Evolutionary conservation across 1,140 invertebrate species (phyloP).

Genomic region (Holotrichia oblita): DNA sequence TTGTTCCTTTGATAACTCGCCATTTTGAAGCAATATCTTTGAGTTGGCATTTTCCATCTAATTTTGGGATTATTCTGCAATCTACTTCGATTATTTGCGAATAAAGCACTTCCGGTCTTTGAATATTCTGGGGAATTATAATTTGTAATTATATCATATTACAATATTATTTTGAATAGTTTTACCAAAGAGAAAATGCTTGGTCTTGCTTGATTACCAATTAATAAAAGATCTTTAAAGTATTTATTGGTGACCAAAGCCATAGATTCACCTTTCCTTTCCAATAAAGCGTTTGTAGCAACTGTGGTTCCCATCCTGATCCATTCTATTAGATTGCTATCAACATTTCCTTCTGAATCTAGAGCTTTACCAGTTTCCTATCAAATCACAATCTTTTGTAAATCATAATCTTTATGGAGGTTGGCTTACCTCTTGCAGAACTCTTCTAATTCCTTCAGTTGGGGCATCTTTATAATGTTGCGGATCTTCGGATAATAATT

Average conservation of each 20-base stretch:
- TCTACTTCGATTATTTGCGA: conserved; percentile 91
- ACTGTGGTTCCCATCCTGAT: conserved; percentile 99
- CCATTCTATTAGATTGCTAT: conserved; percentile 81
- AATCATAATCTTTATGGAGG: conserved; percentile 5
- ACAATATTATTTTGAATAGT: no score
- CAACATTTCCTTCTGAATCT: conserved; percentile 69
- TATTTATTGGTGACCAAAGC: conserved; percentile 94
- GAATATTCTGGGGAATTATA: conserved; percentile 73
- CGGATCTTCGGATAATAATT: conserved; percentile 95
- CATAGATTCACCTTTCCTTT: conserved; percentile 94
- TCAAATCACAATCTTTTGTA: no score
- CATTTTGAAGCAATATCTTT: conserved; percentile 62
- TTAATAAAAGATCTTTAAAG: conserved; percentile 92
- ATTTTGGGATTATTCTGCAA: conserved; percentile 84
- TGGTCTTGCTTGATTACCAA: conserved; percentile 98
- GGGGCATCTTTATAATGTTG: conserved; percentile 95
- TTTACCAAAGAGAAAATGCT: conserved; percentile 95
- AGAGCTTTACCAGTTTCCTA: conserved; percentile 76
- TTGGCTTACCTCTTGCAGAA: conserved; percentile 82
- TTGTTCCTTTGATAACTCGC: conserved; percentile 71
- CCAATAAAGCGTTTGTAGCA: conserved; percentile 97
- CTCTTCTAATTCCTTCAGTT: conserved; percentile 93
- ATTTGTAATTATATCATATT: no score
- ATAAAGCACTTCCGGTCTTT: conserved; percentile 89
- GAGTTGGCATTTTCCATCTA: conserved; percentile 68